Conservation (phyloP, 2,113 vertebrate species). For the Sphyrna mokarran region DNA sequence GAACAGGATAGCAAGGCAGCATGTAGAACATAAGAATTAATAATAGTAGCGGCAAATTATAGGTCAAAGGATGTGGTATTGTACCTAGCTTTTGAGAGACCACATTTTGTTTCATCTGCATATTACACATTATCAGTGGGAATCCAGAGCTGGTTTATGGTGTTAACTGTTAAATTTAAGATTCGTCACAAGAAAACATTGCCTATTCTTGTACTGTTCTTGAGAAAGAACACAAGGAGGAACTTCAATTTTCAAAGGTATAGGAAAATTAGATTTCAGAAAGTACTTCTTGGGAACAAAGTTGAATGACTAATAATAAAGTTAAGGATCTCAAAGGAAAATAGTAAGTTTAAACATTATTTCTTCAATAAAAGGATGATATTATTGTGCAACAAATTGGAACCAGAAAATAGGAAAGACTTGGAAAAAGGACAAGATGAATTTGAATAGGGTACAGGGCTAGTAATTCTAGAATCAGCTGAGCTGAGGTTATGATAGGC, state of each 20-base stretch:
- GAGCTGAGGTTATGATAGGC: not conserved
- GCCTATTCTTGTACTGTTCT: not conserved
- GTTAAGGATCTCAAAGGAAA: not conserved
- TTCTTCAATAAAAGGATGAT: not conserved
- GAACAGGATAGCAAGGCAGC: not conserved
- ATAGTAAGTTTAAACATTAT: not conserved
- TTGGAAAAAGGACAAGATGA: not conserved
- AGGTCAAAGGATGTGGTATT: not conserved
- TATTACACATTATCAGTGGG: not conserved
- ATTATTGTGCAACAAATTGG: not conserved
- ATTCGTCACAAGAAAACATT: not conserved
- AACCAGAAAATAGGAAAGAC: not conserved
- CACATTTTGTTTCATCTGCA: no score
- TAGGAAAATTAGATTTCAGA: not conserved
- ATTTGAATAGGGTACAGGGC: not conserved
- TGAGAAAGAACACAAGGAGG: not conserved
- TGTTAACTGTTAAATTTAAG: not conserved
- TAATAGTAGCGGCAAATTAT: not conserved
- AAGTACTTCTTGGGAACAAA: not conserved
- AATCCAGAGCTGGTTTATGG: not conserved
- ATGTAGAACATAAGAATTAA: not conserved
- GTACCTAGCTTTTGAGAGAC: not conserved
- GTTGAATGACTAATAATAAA: not conserved
- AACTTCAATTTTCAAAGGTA: not conserved
- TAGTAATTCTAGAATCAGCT: not conserved